Evolutionary conservation across 2,888 invertebrate genomes (phyloP), one percentile per base, ranked within the genome.

Genomic region (Tetranychus truncatus): DNA sequence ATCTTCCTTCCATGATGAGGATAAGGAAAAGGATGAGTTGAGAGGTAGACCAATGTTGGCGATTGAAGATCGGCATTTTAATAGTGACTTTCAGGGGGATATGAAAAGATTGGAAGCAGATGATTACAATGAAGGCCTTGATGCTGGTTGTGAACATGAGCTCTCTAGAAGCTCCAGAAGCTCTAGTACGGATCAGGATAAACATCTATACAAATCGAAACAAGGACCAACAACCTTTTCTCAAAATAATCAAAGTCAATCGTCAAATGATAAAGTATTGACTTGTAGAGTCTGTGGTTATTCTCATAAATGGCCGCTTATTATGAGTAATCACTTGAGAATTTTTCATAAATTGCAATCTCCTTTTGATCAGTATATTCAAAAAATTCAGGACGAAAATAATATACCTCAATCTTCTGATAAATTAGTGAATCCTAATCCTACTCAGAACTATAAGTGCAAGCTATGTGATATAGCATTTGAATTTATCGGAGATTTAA

Each of bases 221-320:
- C 55, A 55, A 55, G 55, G 55, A 55, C 55, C 55, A 55, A 55
- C 55, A 15, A 15, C 9, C 15, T 55, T 55, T 55, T 9, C 15
- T 55, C 55, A 15, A 2, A 55, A 55, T 15, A 55, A 55, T 55
- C 55, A 55, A 15, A 15, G 55, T 55, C 55, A 55, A 55, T 55
- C 55, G 55, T 15, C 55, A 55, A 55, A 55, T 55, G 55, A 15
- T 55, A 55, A 55, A 15, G 5, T 21, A 7, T 69, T n/a, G 34
- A 21, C 69, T 6, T 69, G 69, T 69, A 20, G 21, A 69, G 20
- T 24, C 11, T 69, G 69, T 69, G 21, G 21, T 11, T 69, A 20
- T 20, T 69, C 69, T 21, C 69, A 69, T 21, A 69, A 69, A 69
- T 69, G 69, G 69, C 69, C 21, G 5, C 69, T 69, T 21, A 69